phyloP scores from a whole-genome alignment of 1,140 invertebrate genomes.

The Neodiprion lecontei region DNA sequence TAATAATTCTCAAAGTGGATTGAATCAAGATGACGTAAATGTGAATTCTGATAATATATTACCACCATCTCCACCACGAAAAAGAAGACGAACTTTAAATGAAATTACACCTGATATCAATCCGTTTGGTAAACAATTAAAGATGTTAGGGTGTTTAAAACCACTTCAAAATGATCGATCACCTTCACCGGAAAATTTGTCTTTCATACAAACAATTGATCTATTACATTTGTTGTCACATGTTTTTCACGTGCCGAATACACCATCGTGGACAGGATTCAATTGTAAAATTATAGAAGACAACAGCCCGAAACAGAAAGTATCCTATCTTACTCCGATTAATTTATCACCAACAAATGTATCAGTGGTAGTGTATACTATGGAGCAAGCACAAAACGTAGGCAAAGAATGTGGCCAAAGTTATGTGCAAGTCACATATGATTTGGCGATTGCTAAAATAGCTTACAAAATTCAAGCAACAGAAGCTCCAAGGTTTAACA shows the following conservation, averaged over 20 bases:
- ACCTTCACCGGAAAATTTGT: no score
- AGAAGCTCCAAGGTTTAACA: no score
- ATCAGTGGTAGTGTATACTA: no score
- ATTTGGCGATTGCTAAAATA: conserved; percentile 26
- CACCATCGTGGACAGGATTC: conserved; percentile 32
- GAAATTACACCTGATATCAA: conserved; percentile 9
- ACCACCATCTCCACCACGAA: background rate
- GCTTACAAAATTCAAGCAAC: conserved; percentile 27
- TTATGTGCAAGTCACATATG: no score
- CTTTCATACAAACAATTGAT: no score
- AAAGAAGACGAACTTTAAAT: conserved; percentile 8
- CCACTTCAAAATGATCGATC: background rate
- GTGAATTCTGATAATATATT: background rate
- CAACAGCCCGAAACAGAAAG: conserved; percentile 18
- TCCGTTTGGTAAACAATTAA: background rate
- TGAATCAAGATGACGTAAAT: background rate
- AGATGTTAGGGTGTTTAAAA: conserved; percentile 11
- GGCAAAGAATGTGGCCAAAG: no score
- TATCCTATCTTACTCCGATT: conserved; percentile 34
- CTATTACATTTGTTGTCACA: no score
- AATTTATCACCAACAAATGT: no score
- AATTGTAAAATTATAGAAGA: conserved; percentile 22
- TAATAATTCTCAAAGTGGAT: background rate
- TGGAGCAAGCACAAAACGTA: no score
- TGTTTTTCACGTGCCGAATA: no score